Base-by-base conservation (phyloP, 2,888 invertebrate genomes). In the Thumatha senex region DNA sequence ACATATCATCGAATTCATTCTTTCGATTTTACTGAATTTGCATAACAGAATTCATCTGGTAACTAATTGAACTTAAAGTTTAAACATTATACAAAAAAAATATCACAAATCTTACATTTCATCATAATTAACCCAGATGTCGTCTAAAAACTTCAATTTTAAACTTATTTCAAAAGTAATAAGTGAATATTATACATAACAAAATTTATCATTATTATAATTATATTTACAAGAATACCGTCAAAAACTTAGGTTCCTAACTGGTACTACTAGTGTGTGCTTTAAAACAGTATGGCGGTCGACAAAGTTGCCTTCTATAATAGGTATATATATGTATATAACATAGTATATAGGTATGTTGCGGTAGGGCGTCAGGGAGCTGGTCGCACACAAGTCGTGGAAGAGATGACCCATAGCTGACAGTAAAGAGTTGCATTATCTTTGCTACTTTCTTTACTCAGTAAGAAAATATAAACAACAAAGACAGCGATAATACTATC, bases 11-110 rank as follows among this genome's bases (percentile, higher is more conserved):
- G 65, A 80, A 82, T 83, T 84, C 82, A 84, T 81, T 83, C 74
- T 78, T 82, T 81, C 80, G 80, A 13, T 78, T 90, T 91, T 91
- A 91, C 90, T 91, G 86, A 87, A 86, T 77, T 83, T 77, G 86
- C 82, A 70, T 78, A 89, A 91, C 89, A 90, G 83, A 90, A 85
- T 76, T 82, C 71, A 74, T 82, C 78, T 88, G 89, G 89, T 91
- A 90, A 90, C 89, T 90, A 76, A 84, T 80, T 24, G 18, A 24
- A 24, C 60, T 74, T 89, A 87, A 88, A 89, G 86, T 86, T 86
- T 89, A 84, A 76, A 83, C 80, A 82, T 82, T 82, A 82, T 84
- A 88, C 77, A 89, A 85, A 84, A 77, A 60, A 79, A 78, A 82
- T 80, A 85, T 84, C 86, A 87, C 84, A 86, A 82, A 79, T 70